phyloP scores from a whole-genome alignment of 1,140 invertebrate species.

The Megathymus violae region DNA sequence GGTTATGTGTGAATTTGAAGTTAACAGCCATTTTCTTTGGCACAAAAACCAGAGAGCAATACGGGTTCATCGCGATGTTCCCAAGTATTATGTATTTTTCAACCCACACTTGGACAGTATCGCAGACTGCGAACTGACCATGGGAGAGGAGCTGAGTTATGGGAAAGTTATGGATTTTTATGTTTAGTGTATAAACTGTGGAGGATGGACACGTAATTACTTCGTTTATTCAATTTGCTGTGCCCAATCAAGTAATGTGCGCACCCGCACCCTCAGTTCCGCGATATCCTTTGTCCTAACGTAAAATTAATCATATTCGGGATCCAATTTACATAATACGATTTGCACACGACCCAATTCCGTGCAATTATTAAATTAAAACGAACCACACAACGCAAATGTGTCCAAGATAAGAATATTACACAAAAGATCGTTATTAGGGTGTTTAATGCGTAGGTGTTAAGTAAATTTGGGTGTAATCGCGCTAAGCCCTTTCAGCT shows the following conservation, averaged over 20 bases:
- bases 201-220: neutral
- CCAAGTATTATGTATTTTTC: too few species aligned
- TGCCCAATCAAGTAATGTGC: constrained; percentile 58
- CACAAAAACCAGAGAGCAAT: too few species aligned
- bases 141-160: too few species aligned
- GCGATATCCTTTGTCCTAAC: constrained; percentile 60
- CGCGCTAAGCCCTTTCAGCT: constrained; percentile 66
- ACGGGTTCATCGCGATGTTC: too few species aligned
- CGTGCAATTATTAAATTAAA: constrained; percentile 72
- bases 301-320: constrained; percentile 72
- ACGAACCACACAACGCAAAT: constrained; percentile 50
- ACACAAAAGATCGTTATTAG: constrained; percentile 76
- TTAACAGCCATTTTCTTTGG: too few species aligned
- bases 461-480: constrained; percentile 83
- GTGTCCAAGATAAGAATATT: constrained; percentile 66
- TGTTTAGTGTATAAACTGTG: too few species aligned
- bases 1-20: too few species aligned
- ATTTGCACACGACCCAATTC: constrained; percentile 74
- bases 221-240: constrained; percentile 34
- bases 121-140: too few species aligned
- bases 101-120: too few species aligned
- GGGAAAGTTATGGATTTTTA: too few species aligned
- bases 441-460: constrained; percentile 75
- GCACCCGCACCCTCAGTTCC: constrained; percentile 29
- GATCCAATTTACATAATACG: constrained; percentile 72